A percentile compares a stretch with the other conserved stretches of the same genome.
Conservation (phyloP, 2,113 vertebrate species). For the Gopherus flavomarginatus region DNA sequence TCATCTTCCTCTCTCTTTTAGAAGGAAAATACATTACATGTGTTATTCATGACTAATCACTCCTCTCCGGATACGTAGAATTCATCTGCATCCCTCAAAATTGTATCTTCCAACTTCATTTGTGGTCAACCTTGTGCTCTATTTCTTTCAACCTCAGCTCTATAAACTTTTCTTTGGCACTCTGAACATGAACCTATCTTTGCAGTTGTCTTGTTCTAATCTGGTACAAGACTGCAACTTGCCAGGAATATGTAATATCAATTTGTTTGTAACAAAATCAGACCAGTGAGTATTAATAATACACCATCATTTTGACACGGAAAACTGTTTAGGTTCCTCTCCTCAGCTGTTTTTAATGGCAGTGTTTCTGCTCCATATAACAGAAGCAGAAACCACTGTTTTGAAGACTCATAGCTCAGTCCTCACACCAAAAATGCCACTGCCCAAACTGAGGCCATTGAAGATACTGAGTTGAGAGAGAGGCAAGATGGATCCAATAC, state of each 20-base stretch:
- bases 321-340: background rate
- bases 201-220: background rate
- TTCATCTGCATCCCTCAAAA: background rate
- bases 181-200: background rate
- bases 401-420: background rate
- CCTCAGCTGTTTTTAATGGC: background rate
- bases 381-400: background rate
- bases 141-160: background rate
- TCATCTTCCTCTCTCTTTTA: background rate
- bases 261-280: background rate
- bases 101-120: background rate
- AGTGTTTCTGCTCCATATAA: background rate
- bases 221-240: background rate
- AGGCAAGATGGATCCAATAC: background rate
- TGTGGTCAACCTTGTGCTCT: background rate
- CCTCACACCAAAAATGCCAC: background rate
- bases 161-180: background rate
- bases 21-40: background rate
- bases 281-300: background rate
- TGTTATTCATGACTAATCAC: fast-evolving
- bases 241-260: background rate
- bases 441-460: background rate
- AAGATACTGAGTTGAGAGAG: background rate
- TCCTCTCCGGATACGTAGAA: background rate
- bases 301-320: background rate